Conservation (phyloP, 2,113 vertebrate genomes). For the Dermatemys mawii region DNA sequence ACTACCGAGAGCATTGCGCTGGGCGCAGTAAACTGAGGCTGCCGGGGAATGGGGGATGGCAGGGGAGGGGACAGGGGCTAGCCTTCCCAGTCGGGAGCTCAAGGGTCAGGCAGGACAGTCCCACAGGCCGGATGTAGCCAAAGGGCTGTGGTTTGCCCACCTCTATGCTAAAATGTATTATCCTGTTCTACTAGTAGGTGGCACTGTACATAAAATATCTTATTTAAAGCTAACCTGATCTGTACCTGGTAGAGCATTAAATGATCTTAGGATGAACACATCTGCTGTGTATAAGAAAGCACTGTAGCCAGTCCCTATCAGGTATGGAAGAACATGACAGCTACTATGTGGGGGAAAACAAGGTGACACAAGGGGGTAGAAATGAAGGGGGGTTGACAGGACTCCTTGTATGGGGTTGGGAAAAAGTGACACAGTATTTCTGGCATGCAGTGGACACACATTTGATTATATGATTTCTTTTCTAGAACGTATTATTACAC, state of each 20-base stretch:
- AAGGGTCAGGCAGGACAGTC: no score
- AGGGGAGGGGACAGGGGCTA: no score
- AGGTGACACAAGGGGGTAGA: not conserved
- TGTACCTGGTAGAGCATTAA: not conserved
- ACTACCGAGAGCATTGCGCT: no score
- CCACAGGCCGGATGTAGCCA: no score
- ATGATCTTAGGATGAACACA: no score
- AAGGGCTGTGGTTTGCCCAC: no score
- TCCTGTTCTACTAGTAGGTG: not conserved
- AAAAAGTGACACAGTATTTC: not conserved
- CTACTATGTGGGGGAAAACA: not conserved
- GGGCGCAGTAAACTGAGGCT: no score
- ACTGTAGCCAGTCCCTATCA: no score
- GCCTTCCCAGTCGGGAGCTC: no score
- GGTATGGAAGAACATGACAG: no score
- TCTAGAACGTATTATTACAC: not conserved
- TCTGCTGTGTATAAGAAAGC: no score
- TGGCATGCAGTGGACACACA: not conserved
- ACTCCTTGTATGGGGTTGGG: not conserved
- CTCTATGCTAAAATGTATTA: not conserved
- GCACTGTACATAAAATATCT: not conserved
- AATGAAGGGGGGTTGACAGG: not conserved
- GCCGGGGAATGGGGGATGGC: no score
- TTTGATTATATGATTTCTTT: not conserved
- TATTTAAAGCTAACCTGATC: not conserved